phyloP scores from a whole-genome alignment of 2,113 vertebrate genomes.

The Elephantulus edwardii region DNA sequence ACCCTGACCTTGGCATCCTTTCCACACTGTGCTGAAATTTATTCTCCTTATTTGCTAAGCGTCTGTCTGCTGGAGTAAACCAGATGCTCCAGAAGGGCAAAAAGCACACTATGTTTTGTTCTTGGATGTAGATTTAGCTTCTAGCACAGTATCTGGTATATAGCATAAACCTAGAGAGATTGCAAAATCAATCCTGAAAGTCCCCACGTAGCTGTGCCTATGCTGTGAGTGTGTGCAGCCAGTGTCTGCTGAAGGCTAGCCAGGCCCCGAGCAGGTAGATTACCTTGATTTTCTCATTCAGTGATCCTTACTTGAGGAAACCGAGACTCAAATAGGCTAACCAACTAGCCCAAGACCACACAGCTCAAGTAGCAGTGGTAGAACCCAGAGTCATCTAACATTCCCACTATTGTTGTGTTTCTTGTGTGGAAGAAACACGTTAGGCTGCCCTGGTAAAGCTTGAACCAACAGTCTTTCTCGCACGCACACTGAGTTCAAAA shows the following conservation, averaged over 20 bases:
- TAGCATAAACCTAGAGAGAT: no score
- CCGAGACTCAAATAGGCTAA: not conserved
- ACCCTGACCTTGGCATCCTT: not conserved
- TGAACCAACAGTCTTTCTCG: rapidly evolving
- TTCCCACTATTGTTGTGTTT: not conserved
- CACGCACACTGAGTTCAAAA: not conserved
- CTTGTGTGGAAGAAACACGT: rapidly evolving
- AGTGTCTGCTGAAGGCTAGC: rapidly evolving
- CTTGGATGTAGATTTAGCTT: no score
- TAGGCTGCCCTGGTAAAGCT: not conserved
- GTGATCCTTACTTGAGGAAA: not conserved
- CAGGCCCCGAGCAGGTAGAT: rapidly evolving
- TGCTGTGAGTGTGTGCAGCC: no score
- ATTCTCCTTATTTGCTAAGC: not conserved
- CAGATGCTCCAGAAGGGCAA: not conserved
- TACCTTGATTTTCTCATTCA: not conserved
- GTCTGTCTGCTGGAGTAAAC: not conserved
- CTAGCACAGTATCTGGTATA: not conserved
- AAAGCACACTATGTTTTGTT: not conserved
- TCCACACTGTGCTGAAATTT: not conserved
- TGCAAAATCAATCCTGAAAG: rapidly evolving
- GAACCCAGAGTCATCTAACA: no score
- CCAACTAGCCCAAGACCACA: not conserved
- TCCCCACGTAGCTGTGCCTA: not conserved
- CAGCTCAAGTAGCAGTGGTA: rapidly evolving